phyloP scores from a whole-genome alignment of 2,113 vertebrate species.

The Larimichthys crocea region DNA sequence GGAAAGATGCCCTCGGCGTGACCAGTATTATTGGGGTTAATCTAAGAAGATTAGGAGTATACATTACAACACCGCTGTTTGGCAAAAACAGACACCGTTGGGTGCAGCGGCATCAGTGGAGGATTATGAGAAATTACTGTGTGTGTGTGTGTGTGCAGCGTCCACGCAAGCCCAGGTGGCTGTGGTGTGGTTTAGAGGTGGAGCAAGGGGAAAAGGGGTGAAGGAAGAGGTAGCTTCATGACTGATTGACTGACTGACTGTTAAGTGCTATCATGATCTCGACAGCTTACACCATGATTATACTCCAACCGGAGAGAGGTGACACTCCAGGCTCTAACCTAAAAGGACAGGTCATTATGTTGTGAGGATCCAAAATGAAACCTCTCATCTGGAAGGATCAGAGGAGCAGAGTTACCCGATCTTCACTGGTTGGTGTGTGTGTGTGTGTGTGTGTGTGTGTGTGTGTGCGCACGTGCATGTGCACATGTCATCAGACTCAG shows the following conservation, averaged over 20 bases:
- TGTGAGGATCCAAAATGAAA: slow-evolving; percentile 64
- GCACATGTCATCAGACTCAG: slow-evolving; percentile 44
- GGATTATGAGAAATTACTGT: slow-evolving; percentile 40
- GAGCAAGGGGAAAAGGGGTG: background rate
- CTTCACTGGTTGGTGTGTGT: slow-evolving; percentile 27
- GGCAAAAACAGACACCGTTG: slow-evolving; percentile 44
- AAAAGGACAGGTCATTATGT: slow-evolving; percentile 57
- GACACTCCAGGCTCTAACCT: slow-evolving; percentile 55
- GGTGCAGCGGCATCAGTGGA: slow-evolving; percentile 27
- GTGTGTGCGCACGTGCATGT: slow-evolving; percentile 2
- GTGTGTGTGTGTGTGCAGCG: background rate
- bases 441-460: slow-evolving; percentile 29
- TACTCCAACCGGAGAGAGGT: slow-evolving; percentile 51
- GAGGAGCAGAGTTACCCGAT: slow-evolving; percentile 66
- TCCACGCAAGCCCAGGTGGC: slow-evolving; percentile 18
- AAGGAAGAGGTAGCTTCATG: slow-evolving; percentile 21
- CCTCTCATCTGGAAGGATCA: slow-evolving; percentile 66
- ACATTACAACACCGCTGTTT: slow-evolving; percentile 63
- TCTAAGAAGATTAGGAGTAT: slow-evolving; percentile 73
- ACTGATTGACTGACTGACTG: background rate
- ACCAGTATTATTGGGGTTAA: slow-evolving; percentile 70
- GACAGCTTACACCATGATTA: slow-evolving; percentile 55
- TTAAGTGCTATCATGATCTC: slow-evolving; percentile 21
- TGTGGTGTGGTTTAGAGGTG: slow-evolving; percentile 29
- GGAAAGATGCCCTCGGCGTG: slow-evolving; percentile 55